These are phyloP conservation scores for Oryzias celebensis DNA, from an alignment of 2,113 vertebrate genomes.

Conservation along the genomic window DNA sequence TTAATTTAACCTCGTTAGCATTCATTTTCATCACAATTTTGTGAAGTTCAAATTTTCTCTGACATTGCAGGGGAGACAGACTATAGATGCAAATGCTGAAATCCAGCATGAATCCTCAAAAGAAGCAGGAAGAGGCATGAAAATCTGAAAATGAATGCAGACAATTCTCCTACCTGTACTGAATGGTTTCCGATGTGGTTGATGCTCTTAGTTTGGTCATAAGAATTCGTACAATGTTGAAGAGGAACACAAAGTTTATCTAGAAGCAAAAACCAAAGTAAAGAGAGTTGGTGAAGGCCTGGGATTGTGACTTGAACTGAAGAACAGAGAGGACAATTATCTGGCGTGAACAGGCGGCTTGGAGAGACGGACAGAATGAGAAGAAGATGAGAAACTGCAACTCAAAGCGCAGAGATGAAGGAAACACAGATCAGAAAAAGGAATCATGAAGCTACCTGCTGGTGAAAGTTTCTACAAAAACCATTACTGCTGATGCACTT, in stretches of 20 bases:
- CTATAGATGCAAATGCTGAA: too few relatives aligned
- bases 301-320: not conserved
- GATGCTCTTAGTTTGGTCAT: constrained; percentile 97
- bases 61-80: too few relatives aligned
- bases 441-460: not conserved
- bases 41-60: too few relatives aligned
- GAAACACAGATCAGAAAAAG: constrained; percentile 2
- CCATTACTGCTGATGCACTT: not conserved
- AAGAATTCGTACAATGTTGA: constrained; percentile 97
- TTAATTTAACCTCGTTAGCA: too few relatives aligned
- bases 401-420: not conserved
- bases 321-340: constrained; percentile 11
- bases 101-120: not conserved
- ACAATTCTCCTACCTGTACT: constrained; percentile 85
- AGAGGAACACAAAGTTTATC: constrained; percentile 98
- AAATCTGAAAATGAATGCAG: not conserved
- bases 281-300: constrained; percentile 2
- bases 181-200: constrained; percentile 95
- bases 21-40: too few relatives aligned
- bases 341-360: constrained; percentile 8
- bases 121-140: not conserved
- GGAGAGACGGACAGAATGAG: constrained; percentile 18
- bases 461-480: not conserved
- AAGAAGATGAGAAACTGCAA: constrained; percentile 11
- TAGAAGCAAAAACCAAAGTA: constrained; percentile 58